phyloP scores from a whole-genome alignment of 2,888 invertebrate genomes.

The Taphrorychus bicolor region DNA sequence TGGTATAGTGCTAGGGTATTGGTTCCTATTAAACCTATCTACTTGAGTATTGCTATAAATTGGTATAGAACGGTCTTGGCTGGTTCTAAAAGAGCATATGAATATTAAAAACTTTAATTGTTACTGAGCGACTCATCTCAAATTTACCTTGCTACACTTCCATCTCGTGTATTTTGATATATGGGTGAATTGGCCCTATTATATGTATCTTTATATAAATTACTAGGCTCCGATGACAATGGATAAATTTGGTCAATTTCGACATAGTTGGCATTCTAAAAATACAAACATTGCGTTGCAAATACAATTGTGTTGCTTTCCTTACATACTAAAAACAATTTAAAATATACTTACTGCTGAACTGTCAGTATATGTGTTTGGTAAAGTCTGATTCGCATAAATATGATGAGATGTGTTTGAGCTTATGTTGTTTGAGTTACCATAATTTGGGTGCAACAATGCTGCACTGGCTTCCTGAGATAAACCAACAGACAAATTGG shows the following conservation, averaged over 20 bases:
- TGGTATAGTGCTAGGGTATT: constrained; percentile 58
- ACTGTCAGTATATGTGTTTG: constrained; percentile 64
- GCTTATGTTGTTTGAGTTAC: constrained; percentile 56
- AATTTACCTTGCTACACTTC: constrained; percentile 33
- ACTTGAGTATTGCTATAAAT: constrained; percentile 65
- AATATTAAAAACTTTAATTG: not conserved
- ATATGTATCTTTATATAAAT: constrained; percentile 54
- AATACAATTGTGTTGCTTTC: too few species aligned
- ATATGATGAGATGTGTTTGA: constrained; percentile 61
- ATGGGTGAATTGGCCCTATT: constrained; percentile 63
- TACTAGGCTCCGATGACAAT: constrained; percentile 55
- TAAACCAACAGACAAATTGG: constrained; percentile 69
- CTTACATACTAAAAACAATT: not conserved
- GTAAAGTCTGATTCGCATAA: constrained; percentile 66
- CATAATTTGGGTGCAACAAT: constrained; percentile 51
- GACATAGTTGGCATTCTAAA: constrained; percentile 59
- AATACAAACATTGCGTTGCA: not conserved
- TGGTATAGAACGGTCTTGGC: constrained; percentile 57
- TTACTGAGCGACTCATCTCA: not conserved
- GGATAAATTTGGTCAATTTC: constrained; percentile 67
- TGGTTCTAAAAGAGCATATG: constrained; percentile 28
- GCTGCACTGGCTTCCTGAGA: constrained; percentile 46
- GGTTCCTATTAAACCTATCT: constrained; percentile 53
- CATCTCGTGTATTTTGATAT: constrained; percentile 62
- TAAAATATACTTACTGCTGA: constrained; percentile 49